These are phyloP conservation scores for Numenius arquata DNA, from an alignment of 2,113 vertebrate species.

Conservation along the genomic window DNA sequence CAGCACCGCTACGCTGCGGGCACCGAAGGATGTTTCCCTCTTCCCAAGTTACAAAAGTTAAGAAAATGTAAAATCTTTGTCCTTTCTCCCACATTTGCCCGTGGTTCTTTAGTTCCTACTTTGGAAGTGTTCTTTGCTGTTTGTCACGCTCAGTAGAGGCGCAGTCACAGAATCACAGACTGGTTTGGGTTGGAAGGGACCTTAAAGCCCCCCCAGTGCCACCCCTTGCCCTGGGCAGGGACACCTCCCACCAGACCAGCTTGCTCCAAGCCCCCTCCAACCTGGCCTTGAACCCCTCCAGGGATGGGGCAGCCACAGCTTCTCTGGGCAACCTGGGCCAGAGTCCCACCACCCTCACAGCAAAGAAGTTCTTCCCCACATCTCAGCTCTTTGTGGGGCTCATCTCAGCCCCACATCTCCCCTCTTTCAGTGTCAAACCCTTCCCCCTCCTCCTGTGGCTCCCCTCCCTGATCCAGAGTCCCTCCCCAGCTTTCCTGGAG, in stretches of 20 bases:
- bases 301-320: too few species aligned
- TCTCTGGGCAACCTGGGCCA: too few species aligned
- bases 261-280: too few species aligned
- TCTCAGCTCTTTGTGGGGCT: too few species aligned
- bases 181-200: not conserved
- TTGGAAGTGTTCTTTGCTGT: fast-evolving
- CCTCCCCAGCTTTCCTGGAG: too few species aligned
- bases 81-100: not conserved
- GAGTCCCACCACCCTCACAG: too few species aligned
- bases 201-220: not conserved
- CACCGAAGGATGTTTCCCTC: not conserved
- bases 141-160: fast-evolving
- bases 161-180: not conserved
- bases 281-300: too few species aligned
- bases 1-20: fast-evolving
- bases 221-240: not conserved
- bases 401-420: too few species aligned
- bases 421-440: too few species aligned
- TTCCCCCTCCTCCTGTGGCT: too few species aligned
- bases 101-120: not conserved
- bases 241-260: not conserved
- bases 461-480: too few species aligned
- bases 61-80: not conserved
- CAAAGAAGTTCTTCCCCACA: too few species aligned
- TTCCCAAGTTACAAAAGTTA: not conserved